Evolutionary conservation across 2,888 invertebrate species (phyloP), one percentile per base, ranked within the genome.

Genomic region (Herminia tarsipennalis): DNA sequence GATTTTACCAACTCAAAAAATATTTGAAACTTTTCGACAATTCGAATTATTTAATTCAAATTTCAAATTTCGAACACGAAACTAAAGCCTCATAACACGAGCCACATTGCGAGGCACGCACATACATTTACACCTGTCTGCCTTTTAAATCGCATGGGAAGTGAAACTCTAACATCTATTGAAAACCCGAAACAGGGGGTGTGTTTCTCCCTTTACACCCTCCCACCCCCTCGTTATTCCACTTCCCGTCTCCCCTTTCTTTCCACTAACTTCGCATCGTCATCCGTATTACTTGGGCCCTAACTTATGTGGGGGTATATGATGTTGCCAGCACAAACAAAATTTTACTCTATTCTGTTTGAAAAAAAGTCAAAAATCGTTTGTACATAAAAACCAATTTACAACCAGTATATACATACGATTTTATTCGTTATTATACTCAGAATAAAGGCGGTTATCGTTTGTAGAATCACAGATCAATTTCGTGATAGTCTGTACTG

Each of bases 221-320:
- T 18, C 59, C 56, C 65, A 67, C 48, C 76, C 81, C 82, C 83
- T 83, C 84, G 83, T 83, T 83, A 83, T 81, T 78, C 77, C 76
- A 79, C 79, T 76, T 78, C 78, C 82, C 78, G 71, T 78, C 86
- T 82, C 88, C 89, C 89, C 85, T 88, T 90, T 90, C 89, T 90
- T 90, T 88, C 88, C 78, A 84, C 85, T 86, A 88, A 90, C 83
- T 89, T 90, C 84, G 88, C 90, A 84, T 87, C 89, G 90, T 88
- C 90, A 90, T 88, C 85, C 86, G 83, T 90, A 90, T 90, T 90
- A 88, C 90, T 90, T 87, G 86, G 75, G 87, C 86, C 80, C 86
- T 88, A 88, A 88, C 88, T 89, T 89, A 88, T 87, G 87, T 88
- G 88, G 83, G 80, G 81, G 84, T 83, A 83, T 72, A 76, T 74